phyloP scores from a whole-genome alignment of 92 coral and sea anemone species.

The Palythoa grandiflora region DNA sequence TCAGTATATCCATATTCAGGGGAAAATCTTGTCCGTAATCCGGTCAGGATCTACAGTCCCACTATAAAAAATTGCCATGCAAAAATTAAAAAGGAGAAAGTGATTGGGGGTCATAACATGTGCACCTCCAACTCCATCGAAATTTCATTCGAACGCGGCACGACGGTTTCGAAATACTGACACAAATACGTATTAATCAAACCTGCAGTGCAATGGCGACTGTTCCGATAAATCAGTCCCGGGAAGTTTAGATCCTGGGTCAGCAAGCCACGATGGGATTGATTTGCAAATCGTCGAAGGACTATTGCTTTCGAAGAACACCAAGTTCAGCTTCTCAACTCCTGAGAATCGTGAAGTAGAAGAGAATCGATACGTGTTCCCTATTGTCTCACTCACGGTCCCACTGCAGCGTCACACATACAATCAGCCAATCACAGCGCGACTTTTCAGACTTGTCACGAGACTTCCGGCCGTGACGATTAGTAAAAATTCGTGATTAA shows the following conservation, averaged over 20 bases:
- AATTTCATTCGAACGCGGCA: constrained; percentile 15
- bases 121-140: neutral
- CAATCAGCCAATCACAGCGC: constrained; percentile 69
- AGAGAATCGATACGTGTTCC: constrained; percentile 21
- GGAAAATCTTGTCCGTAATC: constrained; percentile 94
- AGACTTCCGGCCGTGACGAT: constrained; percentile 43
- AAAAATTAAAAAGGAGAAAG: constrained; percentile 2
- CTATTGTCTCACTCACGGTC: constrained; percentile 28
- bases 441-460: constrained; percentile 22
- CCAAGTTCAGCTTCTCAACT: constrained; percentile 24
- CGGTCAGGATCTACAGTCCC: constrained; percentile 99
- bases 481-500: too few species aligned
- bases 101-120: neutral
- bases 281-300: constrained; percentile 50
- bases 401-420: constrained; percentile 34
- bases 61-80: constrained; percentile 66
- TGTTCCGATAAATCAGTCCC: constrained; percentile 96
- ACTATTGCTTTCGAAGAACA: constrained; percentile 40
- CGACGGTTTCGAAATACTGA: neutral
- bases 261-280: constrained; percentile 84
- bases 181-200: constrained; percentile 3
- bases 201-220: constrained; percentile 95
- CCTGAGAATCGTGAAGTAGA: constrained; percentile 33
- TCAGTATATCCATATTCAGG: constrained; percentile 83
- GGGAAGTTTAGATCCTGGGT: constrained; percentile 83